phyloP scores from a whole-genome alignment of 1,140 invertebrate genomes.

The Lasioglossum baleicum region DNA sequence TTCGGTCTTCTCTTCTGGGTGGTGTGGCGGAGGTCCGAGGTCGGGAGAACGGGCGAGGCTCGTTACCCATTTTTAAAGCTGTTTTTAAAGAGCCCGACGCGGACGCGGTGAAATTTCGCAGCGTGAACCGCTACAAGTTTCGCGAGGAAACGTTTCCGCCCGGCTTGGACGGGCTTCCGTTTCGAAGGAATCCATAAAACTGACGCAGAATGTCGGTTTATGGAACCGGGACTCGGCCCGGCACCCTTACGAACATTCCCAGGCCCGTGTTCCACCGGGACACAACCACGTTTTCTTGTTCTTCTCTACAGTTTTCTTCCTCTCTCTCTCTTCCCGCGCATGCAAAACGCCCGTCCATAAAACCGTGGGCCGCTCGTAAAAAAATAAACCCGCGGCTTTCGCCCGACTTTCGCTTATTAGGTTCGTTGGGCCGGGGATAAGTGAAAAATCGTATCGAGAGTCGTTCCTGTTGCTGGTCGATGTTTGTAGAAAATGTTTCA shows the following conservation, averaged over 20 bases:
- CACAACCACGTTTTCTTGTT: not conserved
- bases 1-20: not conserved
- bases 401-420: constrained; percentile 21
- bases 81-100: not conserved
- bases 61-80: constrained; percentile 14
- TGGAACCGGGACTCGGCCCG: constrained; percentile 8
- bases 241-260: not conserved
- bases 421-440: not conserved
- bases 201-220: constrained; percentile 17
- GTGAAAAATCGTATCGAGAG: constrained; percentile 16
- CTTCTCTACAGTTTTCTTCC: too few relatives aligned
- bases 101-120: constrained; percentile 23
- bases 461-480: too few relatives aligned
- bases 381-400: not conserved
- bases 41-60: not conserved
- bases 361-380: not conserved
- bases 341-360: constrained; percentile 4
- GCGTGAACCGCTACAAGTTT: constrained; percentile 5
- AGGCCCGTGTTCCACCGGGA: not conserved
- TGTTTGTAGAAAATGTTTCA: too few relatives aligned
- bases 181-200: constrained; percentile 37
- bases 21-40: not conserved
- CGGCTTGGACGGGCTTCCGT: constrained; percentile 17
- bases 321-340: not conserved
- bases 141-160: not conserved